These are phyloP conservation scores for Nycticebus coucang DNA, from an alignment of 2,113 vertebrate genomes.

Conservation along the genomic window DNA sequence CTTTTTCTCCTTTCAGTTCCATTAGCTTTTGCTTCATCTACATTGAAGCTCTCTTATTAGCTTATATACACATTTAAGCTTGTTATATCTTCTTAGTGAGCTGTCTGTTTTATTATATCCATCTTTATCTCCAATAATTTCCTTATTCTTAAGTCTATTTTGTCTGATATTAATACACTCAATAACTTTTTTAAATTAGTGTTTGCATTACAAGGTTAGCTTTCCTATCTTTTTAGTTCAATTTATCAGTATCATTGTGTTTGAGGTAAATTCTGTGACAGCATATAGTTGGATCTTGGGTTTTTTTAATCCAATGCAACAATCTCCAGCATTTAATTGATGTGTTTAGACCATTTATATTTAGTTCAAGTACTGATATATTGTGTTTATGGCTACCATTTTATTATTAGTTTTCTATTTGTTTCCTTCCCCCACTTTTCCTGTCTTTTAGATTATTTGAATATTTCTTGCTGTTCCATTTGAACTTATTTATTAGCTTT, in stretches of 20 bases:
- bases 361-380: neutral
- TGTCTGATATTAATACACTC: neutral
- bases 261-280: constrained; percentile 13
- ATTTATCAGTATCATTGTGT: neutral
- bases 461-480: constrained; percentile 3
- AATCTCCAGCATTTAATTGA: constrained; percentile 16
- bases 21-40: neutral
- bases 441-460: neutral
- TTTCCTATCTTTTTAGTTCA: neutral
- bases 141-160: neutral
- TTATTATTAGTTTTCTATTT: constrained; percentile 37
- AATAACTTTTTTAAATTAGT: neutral
- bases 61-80: neutral
- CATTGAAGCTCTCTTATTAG: neutral
- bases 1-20: neutral
- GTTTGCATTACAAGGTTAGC: neutral
- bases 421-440: neutral
- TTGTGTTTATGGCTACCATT: neutral
- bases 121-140: neutral
- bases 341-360: neutral
- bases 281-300: neutral
- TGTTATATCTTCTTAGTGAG: neutral
- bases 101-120: neutral
- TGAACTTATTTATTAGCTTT: neutral
- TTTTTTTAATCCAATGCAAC: neutral